Conservation (phyloP, 2,888 invertebrate species). For the Plusia festucae region DNA sequence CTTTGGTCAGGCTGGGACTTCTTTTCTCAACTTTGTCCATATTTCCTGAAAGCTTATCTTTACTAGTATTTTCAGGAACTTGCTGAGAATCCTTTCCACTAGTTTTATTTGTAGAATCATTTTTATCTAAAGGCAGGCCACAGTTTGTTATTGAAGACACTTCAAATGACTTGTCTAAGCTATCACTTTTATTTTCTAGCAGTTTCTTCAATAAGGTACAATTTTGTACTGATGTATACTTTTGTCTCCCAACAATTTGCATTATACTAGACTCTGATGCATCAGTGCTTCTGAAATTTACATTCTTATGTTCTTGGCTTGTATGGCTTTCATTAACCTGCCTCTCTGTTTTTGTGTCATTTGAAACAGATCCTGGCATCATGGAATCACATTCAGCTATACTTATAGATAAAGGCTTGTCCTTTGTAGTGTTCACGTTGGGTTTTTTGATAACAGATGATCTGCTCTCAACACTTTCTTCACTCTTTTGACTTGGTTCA, state of each 20-base stretch:
- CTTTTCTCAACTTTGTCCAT: slow-evolving; percentile 54
- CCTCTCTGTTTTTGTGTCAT: slow-evolving; percentile 38
- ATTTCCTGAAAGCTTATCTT: slow-evolving; percentile 56
- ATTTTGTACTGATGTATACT: slow-evolving; percentile 72
- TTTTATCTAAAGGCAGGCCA: slow-evolving; percentile 59
- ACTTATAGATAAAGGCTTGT: slow-evolving; percentile 31
- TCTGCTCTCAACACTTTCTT: slow-evolving; percentile 34
- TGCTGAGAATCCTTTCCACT: slow-evolving; percentile 56
- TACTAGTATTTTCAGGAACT: slow-evolving; percentile 47
- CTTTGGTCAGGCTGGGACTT: slow-evolving; percentile 58
- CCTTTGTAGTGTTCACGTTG: slow-evolving; percentile 24
- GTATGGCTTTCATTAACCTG: slow-evolving; percentile 27
- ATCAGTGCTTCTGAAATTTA: slow-evolving; percentile 40
- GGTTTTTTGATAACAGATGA: slow-evolving; percentile 22
- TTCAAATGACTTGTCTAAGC: slow-evolving; percentile 67
- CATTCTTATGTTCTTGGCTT: slow-evolving; percentile 38
- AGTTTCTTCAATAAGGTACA: slow-evolving; percentile 84
- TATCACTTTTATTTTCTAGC: slow-evolving; percentile 79
- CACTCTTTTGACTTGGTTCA: slow-evolving; percentile 39
- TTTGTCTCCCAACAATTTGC: slow-evolving; percentile 61
- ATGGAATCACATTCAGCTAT: slow-evolving; percentile 28
- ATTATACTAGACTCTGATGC: slow-evolving; percentile 47
- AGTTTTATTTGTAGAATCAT: slow-evolving; percentile 55
- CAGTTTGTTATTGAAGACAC: slow-evolving; percentile 62
- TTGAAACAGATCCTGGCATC: slow-evolving; percentile 21